These are phyloP conservation scores for Palythoa caribaeorum DNA, from an alignment of 92 coral and sea anemone species.

Conservation along the genomic window DNA sequence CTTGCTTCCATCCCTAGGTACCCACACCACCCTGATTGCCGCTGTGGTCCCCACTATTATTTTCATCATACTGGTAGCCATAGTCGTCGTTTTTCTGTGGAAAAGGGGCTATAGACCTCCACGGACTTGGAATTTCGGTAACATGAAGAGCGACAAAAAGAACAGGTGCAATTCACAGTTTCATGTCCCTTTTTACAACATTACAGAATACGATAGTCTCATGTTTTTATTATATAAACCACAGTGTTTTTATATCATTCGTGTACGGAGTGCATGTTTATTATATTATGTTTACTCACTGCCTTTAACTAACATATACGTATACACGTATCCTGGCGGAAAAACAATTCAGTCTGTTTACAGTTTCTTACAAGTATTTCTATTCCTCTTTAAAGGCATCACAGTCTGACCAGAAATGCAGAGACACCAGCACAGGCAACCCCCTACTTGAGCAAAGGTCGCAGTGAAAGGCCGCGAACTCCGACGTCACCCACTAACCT, in stretches of 20 bases:
- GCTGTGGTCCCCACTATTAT: background rate
- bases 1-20: background rate
- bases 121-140: background rate
- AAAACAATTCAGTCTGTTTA: background rate
- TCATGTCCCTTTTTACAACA: too few species aligned
- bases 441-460: background rate
- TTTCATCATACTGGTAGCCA: background rate
- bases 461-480: conserved; percentile 4
- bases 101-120: background rate
- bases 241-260: too few species aligned
- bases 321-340: too few species aligned
- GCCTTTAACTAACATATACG: too few species aligned
- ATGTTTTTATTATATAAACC: too few species aligned
- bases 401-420: conserved; percentile 42
- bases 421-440: background rate
- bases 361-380: background rate
- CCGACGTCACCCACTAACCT: conserved; percentile 37
- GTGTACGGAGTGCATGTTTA: too few species aligned
- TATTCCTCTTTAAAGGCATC: conserved; percentile 5
- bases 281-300: too few species aligned
- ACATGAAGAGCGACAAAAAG: background rate
- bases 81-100: background rate
- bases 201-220: too few species aligned
- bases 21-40: background rate
- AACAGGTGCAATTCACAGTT: too few species aligned